Base-by-base conservation (phyloP, 2,888 invertebrate species). In the Cantharis flavilabris region DNA sequence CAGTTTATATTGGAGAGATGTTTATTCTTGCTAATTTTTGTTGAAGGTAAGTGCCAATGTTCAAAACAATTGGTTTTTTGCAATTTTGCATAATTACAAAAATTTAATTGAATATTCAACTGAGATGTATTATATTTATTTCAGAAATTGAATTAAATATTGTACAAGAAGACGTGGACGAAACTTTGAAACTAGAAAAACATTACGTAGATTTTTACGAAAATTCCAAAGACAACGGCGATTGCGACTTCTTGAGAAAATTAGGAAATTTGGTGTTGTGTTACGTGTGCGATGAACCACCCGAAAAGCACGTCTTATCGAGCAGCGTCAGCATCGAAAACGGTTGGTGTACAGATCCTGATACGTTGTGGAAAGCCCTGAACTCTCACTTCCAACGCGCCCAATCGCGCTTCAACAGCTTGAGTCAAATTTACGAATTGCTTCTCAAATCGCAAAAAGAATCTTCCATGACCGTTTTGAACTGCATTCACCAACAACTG, bases 401-500 rank as follows among this genome's bases (percentile, higher is more conserved):
- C 0, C 75, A 83, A 16, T 83, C 82, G 65, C 84, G 89, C 65
- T 81, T 86, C 3, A 81, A 85, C 62, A 87, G 88, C 74, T 83
- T 89, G 16, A 85, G 86, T 9, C 85, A 88, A 77, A 85, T 89
- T 4, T 82, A 88, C 64, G 86, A 85, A 70, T 82, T 89, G 11
- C 82, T 89, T 28, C 80, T 85, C 62, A 83, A 81, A 79, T 84
- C 83, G 13, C 84, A 84, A 69, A 83, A 80, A 23, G 81, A 84
- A 73, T 79, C 85, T 3, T 86, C 86, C 9, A 81, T 84, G 0
- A 86, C 87, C 10, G 84, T 87, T 14, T 82, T 86, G 14, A 86
- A 86, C 77, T 88, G 88, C 78, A 86, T 90, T 16, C 90, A 91
- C 79, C 89, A 90, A 62, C 90, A 90, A 82, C 85, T 91, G 3